Conservation (phyloP, 2,113 vertebrate genomes). For the Conger conger region DNA sequence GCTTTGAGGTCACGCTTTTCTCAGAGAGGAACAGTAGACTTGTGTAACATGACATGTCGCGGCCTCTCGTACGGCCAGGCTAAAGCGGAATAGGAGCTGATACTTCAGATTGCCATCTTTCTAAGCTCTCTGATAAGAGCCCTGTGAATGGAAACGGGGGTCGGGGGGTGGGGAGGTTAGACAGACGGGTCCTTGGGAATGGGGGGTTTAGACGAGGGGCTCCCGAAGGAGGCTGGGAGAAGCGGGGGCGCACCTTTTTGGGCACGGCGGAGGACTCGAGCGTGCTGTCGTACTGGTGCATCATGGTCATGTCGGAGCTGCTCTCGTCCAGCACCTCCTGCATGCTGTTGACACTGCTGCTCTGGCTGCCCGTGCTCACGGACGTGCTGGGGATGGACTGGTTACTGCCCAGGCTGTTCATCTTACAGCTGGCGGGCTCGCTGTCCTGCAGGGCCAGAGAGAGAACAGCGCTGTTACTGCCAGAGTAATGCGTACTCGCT, state of each 20-base stretch:
- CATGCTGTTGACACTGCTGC: constrained; percentile 97
- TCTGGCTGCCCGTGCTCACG: constrained; percentile 93
- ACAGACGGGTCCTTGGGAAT: no score
- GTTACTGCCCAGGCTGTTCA: constrained; percentile 97
- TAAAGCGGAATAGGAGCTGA: no score
- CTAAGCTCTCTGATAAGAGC: no score
- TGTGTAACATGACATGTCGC: no score
- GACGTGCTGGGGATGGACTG: constrained; percentile 95
- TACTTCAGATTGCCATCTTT: no score
- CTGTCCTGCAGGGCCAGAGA: constrained; percentile 75
- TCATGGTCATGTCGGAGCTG: constrained; percentile 82
- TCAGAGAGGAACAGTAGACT: no score
- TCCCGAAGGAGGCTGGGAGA: no score
- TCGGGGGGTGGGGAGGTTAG: no score
- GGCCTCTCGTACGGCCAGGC: no score
- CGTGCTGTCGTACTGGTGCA: constrained; percentile 81
- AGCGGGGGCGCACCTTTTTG: constrained; percentile 80
- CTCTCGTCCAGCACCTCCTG: constrained; percentile 93
- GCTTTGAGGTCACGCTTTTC: no score
- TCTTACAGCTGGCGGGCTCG: constrained; percentile 87
- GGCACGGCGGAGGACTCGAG: constrained; percentile 79
- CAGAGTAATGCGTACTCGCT: not conserved
- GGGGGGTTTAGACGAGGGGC: no score
- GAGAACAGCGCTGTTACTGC: not conserved
- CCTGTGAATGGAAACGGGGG: no score